Percentiles rank a stretch among this genome's conserved stretches.
Evolutionary conservation across 1,140 invertebrate species (phyloP).

Genomic region (Brachystomella parvula): DNA sequence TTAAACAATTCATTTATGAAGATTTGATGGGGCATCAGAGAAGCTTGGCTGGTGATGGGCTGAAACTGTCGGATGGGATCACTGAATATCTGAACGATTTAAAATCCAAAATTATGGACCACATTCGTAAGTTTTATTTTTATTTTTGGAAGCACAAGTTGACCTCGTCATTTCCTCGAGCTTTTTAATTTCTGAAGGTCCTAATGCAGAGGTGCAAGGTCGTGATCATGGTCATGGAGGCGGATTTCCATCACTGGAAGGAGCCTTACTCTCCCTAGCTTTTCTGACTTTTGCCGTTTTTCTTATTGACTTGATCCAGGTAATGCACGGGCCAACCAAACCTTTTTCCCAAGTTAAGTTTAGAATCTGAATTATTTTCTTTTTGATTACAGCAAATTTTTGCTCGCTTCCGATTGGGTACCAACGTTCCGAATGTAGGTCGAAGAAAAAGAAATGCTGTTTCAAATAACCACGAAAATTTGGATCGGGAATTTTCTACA

Average conservation of each 20-base stretch:
- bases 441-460: constrained; percentile 13
- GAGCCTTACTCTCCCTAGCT: constrained; percentile 66
- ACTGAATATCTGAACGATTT: constrained; percentile 18
- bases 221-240: constrained; percentile 41
- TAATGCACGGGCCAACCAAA: no score
- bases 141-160: no score
- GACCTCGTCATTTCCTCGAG: no score
- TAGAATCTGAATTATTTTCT: background rate
- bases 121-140: constrained; percentile 18
- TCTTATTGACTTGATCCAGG: constrained; percentile 69
- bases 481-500: constrained; percentile 11
- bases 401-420: constrained; percentile 18
- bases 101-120: constrained; percentile 17
- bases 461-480: constrained; percentile 5
- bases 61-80: background rate
- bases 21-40: no score
- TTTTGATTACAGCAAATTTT: constrained; percentile 26
- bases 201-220: background rate
- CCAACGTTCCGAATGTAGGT: constrained; percentile 8
- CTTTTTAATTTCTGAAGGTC: background rate
- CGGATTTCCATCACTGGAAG: constrained; percentile 65
- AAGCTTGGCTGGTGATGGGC: no score
- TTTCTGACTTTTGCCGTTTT: constrained; percentile 75
- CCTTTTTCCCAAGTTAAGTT: background rate
- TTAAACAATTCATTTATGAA: no score